Evolutionary conservation across 1,140 invertebrate genomes (phyloP).

Genomic region (Nasonia vitripennis): DNA sequence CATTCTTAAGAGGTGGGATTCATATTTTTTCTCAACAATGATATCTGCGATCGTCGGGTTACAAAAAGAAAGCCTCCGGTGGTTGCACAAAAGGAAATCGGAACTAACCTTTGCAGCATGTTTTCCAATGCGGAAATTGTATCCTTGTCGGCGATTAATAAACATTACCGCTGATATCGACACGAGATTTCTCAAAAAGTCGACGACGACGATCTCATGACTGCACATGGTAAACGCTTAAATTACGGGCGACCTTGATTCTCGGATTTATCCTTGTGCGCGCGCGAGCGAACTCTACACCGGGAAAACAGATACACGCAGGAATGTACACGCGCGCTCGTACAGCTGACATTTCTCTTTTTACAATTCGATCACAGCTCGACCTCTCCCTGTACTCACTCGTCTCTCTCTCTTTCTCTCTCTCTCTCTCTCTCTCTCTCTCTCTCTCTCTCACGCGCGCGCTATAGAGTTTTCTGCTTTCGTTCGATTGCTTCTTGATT

Average conservation of each 20-base stretch:
- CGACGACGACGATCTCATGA: background rate
- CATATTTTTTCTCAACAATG: too few species aligned
- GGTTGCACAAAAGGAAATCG: background rate
- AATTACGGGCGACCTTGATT: conserved; percentile 17
- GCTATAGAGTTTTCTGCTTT: conserved; percentile 26
- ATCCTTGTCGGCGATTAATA: conserved; percentile 5
- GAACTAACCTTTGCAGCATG: background rate
- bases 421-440: too few species aligned
- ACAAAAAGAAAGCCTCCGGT: background rate
- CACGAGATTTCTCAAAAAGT: background rate
- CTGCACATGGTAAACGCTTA: background rate
- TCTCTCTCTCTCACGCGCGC: too few species aligned
- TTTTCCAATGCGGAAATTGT: background rate
- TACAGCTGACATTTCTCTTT: conserved; percentile 12
- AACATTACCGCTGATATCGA: background rate
- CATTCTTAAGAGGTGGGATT: background rate
- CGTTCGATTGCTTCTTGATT: conserved; percentile 27
- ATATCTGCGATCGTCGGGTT: background rate
- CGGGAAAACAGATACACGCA: background rate
- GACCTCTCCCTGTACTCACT: too few species aligned
- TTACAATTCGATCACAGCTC: conserved; percentile 12
- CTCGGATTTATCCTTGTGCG: background rate
- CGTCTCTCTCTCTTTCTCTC: background rate
- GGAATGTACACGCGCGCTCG: background rate
- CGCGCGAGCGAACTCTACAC: background rate